A percentile compares a stretch with the other conserved stretches of the same genome.
These are phyloP conservation scores for Himantopus leucocephalus DNA, from an alignment of 2,113 vertebrate genomes.

Conservation along the genomic window DNA sequence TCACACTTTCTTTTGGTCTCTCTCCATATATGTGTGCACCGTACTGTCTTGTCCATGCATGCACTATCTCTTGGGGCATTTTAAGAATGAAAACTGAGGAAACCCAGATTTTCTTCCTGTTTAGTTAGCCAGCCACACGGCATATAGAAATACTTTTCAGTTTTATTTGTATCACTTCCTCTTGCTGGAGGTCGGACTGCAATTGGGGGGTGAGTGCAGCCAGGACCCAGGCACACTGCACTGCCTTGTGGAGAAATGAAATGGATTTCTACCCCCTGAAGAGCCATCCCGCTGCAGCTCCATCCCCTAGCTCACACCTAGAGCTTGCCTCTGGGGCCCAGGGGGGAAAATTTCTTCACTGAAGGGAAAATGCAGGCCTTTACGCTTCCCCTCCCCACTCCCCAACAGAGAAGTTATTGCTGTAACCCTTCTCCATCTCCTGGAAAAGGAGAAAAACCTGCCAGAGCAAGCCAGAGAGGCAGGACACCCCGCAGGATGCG, in stretches of 20 bases:
- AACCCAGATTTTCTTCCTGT: neutral
- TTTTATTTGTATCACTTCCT: neutral
- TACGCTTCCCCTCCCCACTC: neutral
- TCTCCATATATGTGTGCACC: neutral
- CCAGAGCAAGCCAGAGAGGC: neutral
- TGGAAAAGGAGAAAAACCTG: neutral
- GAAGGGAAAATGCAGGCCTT: neutral
- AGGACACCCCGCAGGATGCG: neutral
- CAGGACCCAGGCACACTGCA: accelerated
- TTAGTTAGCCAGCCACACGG: neutral
- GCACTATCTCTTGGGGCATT: neutral
- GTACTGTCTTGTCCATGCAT: neutral
- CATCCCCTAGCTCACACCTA: neutral
- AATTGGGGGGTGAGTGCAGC: neutral
- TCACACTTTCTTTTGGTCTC: neutral
- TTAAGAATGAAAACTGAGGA: neutral
- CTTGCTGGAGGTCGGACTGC: neutral
- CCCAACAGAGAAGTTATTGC: neutral
- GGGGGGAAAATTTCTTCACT: neutral
- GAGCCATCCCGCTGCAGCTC: neutral
- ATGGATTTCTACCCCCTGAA: neutral
- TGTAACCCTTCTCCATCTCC: neutral
- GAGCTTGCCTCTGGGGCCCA: too few relatives aligned
- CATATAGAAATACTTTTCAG: neutral
- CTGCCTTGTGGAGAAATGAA: neutral